A percentile compares a stretch with the other conserved stretches of the same genome.
Conservation (phyloP, 1,140 invertebrate genomes). For the Orchesella cincta region DNA sequence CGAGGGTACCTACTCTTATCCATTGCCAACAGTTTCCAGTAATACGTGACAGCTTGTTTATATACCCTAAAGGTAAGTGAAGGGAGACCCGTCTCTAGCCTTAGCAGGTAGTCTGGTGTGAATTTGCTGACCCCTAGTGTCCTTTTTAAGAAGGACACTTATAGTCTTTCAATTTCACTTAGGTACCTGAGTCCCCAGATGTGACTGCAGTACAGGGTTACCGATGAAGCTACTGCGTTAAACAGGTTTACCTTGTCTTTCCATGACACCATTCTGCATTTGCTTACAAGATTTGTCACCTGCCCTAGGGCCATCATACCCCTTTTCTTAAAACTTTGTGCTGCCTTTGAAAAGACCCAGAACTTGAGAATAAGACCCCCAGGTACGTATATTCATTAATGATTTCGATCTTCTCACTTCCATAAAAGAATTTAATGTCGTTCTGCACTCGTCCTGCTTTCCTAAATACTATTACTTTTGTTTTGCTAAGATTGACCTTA, state of each 20-base stretch:
- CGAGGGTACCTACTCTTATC: not conserved
- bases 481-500: conserved; percentile 5
- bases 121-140: not conserved
- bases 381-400: not conserved
- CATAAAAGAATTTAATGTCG: not conserved
- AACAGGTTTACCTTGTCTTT: not conserved
- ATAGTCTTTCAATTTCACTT: not conserved
- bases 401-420: not conserved
- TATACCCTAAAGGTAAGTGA: not conserved
- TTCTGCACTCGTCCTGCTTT: not conserved
- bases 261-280: not conserved
- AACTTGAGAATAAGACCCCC: not conserved
- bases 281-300: not conserved
- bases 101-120: conserved; percentile 29
- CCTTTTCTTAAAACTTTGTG: not conserved
- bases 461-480: conserved; percentile 19
- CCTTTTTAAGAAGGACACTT: not conserved
- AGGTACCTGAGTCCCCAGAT: not conserved
- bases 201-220: not conserved
- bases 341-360: not conserved
- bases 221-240: not conserved
- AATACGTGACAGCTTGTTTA: conserved; percentile 9
- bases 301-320: not conserved
- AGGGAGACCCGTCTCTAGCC: conserved; percentile 15
- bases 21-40: not conserved